These are phyloP conservation scores for Mactra quadrangularis DNA, from an alignment of 1,140 invertebrate genomes.

Conservation along the genomic window DNA sequence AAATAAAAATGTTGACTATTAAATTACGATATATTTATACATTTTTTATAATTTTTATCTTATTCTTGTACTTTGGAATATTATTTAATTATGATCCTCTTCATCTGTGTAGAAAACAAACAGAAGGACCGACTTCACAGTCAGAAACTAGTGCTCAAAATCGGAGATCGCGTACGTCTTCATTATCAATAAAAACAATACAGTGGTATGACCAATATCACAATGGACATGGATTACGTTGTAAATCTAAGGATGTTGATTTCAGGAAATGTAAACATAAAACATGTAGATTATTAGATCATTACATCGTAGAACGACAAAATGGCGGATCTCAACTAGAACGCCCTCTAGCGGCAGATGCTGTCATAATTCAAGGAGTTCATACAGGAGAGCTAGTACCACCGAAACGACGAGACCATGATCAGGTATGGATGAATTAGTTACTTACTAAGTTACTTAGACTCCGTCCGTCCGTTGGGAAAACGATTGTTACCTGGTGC, in stretches of 20 bases:
- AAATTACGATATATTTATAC: no score
- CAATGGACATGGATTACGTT: background rate
- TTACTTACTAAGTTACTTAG: no score
- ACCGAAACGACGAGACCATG: background rate
- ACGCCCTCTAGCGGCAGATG: constrained; percentile 13
- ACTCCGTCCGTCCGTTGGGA: no score
- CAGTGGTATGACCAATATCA: constrained; percentile 12
- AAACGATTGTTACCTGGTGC: no score
- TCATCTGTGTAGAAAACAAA: no score
- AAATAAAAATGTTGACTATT: no score
- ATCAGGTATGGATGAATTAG: no score
- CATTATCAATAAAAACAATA: constrained; percentile 4
- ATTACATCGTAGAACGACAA: background rate
- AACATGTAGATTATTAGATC: background rate
- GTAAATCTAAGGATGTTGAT: background rate
- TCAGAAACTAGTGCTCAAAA: no score
- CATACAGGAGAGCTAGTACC: background rate
- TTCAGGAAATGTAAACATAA: background rate
- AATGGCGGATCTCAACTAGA: background rate
- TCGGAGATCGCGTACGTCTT: background rate
- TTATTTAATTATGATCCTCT: no score
- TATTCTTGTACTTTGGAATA: no score
- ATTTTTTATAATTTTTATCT: no score
- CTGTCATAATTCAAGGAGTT: constrained; percentile 10
- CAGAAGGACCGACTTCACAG: no score